A percentile compares a stretch with the other conserved stretches of the same genome.
phyloP scores from a whole-genome alignment of 2,797 vertebrate species.

The Kryptolebias ocellatus region DNA sequence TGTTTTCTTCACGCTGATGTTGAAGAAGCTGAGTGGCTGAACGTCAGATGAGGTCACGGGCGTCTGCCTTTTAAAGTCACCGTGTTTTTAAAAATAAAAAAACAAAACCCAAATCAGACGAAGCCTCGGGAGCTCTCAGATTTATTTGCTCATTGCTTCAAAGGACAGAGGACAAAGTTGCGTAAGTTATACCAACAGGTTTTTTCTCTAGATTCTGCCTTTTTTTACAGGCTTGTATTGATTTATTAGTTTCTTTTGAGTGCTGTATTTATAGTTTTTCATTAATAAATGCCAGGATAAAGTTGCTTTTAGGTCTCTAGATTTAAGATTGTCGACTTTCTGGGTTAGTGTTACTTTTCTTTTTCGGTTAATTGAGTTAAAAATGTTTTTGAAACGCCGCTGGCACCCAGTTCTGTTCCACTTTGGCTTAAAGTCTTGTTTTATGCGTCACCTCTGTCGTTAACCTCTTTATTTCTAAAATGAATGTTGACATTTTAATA shows the following conservation, averaged over 20 bases:
- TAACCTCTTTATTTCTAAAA: constrained; percentile 13
- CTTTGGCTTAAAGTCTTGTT: constrained; percentile 10
- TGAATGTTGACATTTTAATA: constrained; percentile 8
- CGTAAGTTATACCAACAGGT: constrained; percentile 47
- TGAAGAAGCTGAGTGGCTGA: constrained; percentile 53
- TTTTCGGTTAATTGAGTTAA: constrained; percentile 9
- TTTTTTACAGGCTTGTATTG: not conserved
- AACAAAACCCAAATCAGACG: constrained; percentile 36
- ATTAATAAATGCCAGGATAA: not conserved
- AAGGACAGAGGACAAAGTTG: constrained; percentile 44
- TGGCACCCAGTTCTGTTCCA: constrained; percentile 9
- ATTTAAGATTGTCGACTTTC: not conserved
- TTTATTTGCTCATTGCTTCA: constrained; percentile 42
- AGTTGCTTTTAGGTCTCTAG: not conserved
- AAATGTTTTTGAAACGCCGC: constrained; percentile 16
- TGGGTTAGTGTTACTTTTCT: constrained; percentile 3
- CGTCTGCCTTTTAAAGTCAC: constrained; percentile 43
- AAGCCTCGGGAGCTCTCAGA: constrained; percentile 23
- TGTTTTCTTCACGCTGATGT: constrained; percentile 57
- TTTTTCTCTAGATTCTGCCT: not conserved
- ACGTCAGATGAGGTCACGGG: constrained; percentile 64
- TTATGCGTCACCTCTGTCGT: constrained; percentile 1
- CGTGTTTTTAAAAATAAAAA: constrained; percentile 9
- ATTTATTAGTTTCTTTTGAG: not conserved
- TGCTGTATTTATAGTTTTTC: not conserved